Evolutionary conservation across 2,888 invertebrate species (phyloP), one percentile per base, ranked within the genome.

Genomic region (Diadegma fenestrale): DNA sequence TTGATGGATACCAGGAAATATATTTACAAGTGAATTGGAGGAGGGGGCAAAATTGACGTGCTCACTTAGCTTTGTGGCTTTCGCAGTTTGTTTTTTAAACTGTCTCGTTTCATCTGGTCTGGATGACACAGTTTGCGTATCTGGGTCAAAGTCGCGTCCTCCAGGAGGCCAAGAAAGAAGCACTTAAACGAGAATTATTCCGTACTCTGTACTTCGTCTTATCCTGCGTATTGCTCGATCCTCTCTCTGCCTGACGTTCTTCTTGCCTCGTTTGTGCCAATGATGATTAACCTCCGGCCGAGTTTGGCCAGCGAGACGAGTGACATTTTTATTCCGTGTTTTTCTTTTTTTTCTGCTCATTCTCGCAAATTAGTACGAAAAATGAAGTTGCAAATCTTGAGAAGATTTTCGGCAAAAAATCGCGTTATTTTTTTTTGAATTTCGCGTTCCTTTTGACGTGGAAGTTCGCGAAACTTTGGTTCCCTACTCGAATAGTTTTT

Each of bases 111-210:
- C 90, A 90, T 90, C 89, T 87, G 86, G 83, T 87, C 78, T 82
- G 88, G 87, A 84, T 89, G 91, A 88, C 91, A 90, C 91, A 91
- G 90, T 91, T 92, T 90, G 80, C 80, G 72, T 75, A 92, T 92
- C 91, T 93, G 90, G 94, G 94, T 93, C 94, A 94, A 94, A 93
- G 94, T 93, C 93, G 89, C 90, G 93, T 93, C 93, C 93, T 93
- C 92, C 89, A 69, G 89, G 91, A 91, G 91, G 91, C 92, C 92
- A 91, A 91, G 91, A 92, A 90, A 90, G 90, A 90, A 91, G 89
- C 89, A 91, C 88, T 91, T 90, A 89, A 88, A 89, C 87, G 48
- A 86, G 88, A 88, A 90, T 88, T 89, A 89, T 90, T 88, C 88
- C 88, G 87, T 85, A 88, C 83, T 82, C 85, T 51, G 72, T 64